Conservation (phyloP, 2,888 invertebrate genomes). For the Oxycera nigricornis region DNA sequence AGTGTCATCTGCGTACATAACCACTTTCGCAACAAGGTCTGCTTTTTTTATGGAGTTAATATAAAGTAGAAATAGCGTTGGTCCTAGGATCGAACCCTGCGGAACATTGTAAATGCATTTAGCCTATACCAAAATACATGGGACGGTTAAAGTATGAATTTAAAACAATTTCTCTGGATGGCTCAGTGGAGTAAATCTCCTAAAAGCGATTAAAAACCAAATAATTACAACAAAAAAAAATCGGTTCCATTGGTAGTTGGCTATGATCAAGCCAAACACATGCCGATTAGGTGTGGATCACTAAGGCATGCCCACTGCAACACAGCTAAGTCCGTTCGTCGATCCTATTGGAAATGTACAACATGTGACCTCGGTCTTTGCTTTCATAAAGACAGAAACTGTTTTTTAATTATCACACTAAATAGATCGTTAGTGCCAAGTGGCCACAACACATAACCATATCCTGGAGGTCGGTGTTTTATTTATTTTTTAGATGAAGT, state of each 20-base stretch:
- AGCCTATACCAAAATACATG: not conserved
- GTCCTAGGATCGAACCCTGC: too few species aligned
- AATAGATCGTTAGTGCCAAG: not conserved
- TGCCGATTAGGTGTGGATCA: not conserved
- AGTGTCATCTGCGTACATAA: too few species aligned
- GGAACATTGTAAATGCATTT: not conserved
- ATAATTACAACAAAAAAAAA: too few species aligned
- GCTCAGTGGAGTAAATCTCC: not conserved
- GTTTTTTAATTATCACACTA: not conserved
- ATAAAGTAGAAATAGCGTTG: too few species aligned
- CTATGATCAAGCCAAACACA: not conserved
- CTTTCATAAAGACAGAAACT: not conserved
- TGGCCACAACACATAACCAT: not conserved
- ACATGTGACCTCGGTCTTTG: not conserved
- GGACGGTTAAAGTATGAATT: not conserved
- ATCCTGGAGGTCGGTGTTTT: not conserved
- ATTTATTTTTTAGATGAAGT: not conserved
- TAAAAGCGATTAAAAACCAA: not conserved
- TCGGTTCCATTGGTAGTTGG: not conserved
- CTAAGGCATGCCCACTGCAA: not conserved
- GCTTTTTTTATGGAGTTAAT: too few species aligned
- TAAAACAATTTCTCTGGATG: not conserved
- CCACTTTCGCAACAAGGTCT: too few species aligned
- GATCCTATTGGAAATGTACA: not conserved
- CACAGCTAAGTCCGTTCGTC: not conserved